These are phyloP conservation scores for Rhynchopsitta pachyrhyncha DNA, from an alignment of 2,113 vertebrate species.

Conservation along the genomic window DNA sequence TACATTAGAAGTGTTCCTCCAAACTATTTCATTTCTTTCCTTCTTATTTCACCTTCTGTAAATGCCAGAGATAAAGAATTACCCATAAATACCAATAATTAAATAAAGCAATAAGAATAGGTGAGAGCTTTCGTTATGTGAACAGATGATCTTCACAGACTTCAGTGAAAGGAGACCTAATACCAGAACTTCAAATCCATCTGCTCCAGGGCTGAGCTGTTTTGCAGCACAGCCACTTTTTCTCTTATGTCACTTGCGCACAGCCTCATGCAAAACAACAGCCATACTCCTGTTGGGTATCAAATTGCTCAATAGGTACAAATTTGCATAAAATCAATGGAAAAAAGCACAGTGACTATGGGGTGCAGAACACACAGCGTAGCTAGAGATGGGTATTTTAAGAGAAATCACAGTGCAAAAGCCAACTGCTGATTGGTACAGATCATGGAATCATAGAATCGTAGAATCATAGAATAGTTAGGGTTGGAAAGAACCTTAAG, in stretches of 20 bases:
- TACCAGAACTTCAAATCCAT: neutral
- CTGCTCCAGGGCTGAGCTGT: neutral
- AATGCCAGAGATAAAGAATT: neutral
- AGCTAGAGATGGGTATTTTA: neutral
- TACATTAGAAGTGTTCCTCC: neutral
- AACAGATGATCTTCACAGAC: neutral
- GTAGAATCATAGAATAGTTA: neutral
- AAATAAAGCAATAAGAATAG: neutral
- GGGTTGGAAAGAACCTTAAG: neutral
- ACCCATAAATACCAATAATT: neutral
- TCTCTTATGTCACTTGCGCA: neutral
- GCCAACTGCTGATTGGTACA: neutral
- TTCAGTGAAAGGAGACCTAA: neutral
- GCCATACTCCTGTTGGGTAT: neutral
- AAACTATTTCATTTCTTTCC: neutral
- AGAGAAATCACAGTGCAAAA: neutral
- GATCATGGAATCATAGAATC: neutral
- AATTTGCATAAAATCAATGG: neutral
- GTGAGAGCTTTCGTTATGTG: neutral
- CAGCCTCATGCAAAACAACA: neutral
- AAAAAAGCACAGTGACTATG: neutral
- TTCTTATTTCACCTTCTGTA: neutral
- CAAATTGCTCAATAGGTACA: neutral
- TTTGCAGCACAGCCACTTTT: neutral
- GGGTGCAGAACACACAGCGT: neutral